These are phyloP conservation scores for Heliangelus exortis DNA, from an alignment of 2,797 vertebrate genomes.

Conservation along the genomic window DNA sequence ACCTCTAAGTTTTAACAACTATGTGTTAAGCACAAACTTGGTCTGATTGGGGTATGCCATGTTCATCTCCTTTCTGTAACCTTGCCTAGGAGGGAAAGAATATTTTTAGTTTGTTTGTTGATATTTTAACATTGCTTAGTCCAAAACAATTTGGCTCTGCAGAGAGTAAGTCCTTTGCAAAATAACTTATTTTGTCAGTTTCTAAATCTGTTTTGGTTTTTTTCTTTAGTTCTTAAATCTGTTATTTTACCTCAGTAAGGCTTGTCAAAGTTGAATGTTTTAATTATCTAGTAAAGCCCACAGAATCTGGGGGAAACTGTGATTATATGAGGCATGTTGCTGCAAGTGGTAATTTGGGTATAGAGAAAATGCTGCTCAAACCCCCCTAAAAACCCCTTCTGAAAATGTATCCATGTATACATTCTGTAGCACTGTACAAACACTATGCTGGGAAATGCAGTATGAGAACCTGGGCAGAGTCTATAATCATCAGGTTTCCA, in stretches of 20 bases:
- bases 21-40: background rate
- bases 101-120: slow-evolving; percentile 42
- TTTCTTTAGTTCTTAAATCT: slow-evolving; percentile 49
- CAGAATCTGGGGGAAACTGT: background rate
- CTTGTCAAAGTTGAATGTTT: background rate
- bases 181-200: slow-evolving; percentile 23
- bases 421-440: background rate
- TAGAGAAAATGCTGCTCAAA: background rate
- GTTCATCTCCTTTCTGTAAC: slow-evolving; percentile 21
- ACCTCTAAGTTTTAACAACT: background rate
- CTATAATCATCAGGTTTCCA: background rate
- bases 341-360: background rate
- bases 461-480: background rate
- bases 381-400: background rate
- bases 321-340: background rate
- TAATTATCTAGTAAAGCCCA: slow-evolving; percentile 6
- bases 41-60: background rate
- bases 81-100: slow-evolving; percentile 4
- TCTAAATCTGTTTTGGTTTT: slow-evolving; percentile 5
- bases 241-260: slow-evolving; percentile 32
- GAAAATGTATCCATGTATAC: no score
- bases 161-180: background rate
- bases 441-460: background rate
- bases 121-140: background rate
- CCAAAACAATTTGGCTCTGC: slow-evolving; percentile 29